Evolutionary conservation across 2,888 invertebrate genomes (phyloP).

Genomic region (Trissoscelio sp.): DNA sequence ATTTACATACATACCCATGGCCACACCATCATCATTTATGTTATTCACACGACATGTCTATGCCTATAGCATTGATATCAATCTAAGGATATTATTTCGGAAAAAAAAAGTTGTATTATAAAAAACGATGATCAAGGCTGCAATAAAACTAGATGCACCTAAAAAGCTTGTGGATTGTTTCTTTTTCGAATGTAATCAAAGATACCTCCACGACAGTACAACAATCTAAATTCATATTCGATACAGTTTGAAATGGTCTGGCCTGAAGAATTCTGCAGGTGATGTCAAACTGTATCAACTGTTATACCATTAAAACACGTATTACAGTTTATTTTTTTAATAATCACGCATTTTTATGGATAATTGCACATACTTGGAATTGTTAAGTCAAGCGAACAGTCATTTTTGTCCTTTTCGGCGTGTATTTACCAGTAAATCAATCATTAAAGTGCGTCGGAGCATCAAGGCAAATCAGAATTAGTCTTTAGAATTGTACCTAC

Average conservation of each 20-base stretch:
- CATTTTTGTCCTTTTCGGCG: conserved; percentile 74
- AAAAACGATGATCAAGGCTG: conserved; percentile 58
- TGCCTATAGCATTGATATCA: conserved; percentile 65
- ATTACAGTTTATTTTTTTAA: conserved; percentile 18
- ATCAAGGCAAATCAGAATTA: conserved; percentile 70
- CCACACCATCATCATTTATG: conserved; percentile 83
- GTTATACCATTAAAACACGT: conserved; percentile 71
- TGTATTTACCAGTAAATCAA: conserved; percentile 19
- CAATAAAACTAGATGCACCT: conserved; percentile 66
- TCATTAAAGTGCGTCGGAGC: conserved; percentile 59
- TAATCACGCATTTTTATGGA: conserved; percentile 51
- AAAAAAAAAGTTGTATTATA: conserved; percentile 55
- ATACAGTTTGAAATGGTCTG: conserved; percentile 81
- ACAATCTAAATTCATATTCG: conserved; percentile 72
- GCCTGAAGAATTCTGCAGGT: conserved; percentile 70
- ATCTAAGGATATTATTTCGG: conserved; percentile 55
- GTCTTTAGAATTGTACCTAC: background rate
- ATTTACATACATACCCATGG: conserved; percentile 82
- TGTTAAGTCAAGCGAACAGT: conserved; percentile 79
- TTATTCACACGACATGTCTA: conserved; percentile 79
- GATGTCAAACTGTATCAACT: conserved; percentile 80
- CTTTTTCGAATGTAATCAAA: conserved; percentile 33
- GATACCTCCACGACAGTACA: conserved; percentile 62
- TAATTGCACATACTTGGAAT: conserved; percentile 68
- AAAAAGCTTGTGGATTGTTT: conserved; percentile 65